A percentile compares a stretch with the other conserved stretches of the same genome.
phyloP scores from a whole-genome alignment of 1,140 invertebrate species.

The Armadillidium nasatum region DNA sequence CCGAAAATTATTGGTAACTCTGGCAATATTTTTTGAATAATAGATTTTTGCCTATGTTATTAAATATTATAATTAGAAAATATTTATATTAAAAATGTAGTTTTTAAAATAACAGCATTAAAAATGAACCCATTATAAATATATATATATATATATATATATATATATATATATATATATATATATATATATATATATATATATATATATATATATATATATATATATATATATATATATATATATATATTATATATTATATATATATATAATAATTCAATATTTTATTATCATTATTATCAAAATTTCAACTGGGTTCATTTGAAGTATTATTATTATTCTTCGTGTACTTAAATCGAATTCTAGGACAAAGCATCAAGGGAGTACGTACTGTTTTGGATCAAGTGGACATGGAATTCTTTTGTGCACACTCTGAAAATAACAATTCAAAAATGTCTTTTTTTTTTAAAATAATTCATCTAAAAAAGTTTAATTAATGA shows the following conservation, averaged over 20 bases:
- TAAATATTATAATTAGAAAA: too few relatives aligned
- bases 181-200: not conserved
- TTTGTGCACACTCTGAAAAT: slow-evolving; percentile 43
- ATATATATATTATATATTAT: not conserved
- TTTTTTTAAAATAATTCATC: slow-evolving; percentile 5
- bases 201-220: not conserved
- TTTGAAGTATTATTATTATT: not conserved
- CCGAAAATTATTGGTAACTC: too few relatives aligned
- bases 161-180: not conserved
- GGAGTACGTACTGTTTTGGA: slow-evolving; percentile 49
- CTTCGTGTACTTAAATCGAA: slow-evolving; percentile 15
- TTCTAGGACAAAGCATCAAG: slow-evolving; percentile 18
- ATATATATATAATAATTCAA: not conserved
- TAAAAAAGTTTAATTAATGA: not conserved
- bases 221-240: not conserved
- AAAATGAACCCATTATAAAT: too few relatives aligned
- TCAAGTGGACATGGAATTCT: slow-evolving; percentile 50
- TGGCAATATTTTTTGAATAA: too few relatives aligned
- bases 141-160: too few relatives aligned
- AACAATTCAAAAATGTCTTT: slow-evolving; percentile 24
- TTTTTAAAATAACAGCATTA: too few relatives aligned
- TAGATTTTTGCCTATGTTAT: too few relatives aligned
- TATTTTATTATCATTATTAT: not conserved
- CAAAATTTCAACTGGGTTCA: not conserved
- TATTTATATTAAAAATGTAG: too few relatives aligned